Conservation (phyloP, 2,888 invertebrate genomes). For the Nomada lathburiana region DNA sequence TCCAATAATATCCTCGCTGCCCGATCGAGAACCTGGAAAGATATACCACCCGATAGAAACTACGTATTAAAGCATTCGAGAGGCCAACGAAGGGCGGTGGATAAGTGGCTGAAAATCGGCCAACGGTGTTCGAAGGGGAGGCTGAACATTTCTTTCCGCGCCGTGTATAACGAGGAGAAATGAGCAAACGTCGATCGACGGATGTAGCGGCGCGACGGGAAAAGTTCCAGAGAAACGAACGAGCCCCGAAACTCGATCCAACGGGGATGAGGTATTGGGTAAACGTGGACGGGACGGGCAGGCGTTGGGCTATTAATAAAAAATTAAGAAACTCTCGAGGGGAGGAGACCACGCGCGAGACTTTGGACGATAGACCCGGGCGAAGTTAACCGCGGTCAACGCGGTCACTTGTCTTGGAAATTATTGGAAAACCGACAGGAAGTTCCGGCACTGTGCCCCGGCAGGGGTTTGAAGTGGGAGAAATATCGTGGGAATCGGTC, state of each 20-base stretch:
- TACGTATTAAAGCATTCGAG: background rate
- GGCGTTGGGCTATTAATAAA: conserved; percentile 46
- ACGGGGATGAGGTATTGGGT: conserved; percentile 24
- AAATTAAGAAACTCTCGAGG: conserved; percentile 47
- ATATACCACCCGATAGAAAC: too few species aligned
- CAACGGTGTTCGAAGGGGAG: too few species aligned
- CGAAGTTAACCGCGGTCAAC: conserved; percentile 53
- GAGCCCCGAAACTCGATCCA: conserved; percentile 9
- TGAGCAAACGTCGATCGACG: conserved; percentile 39
- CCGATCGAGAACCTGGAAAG: background rate
- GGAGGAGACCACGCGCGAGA: conserved; percentile 18
- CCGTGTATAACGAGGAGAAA: conserved; percentile 28
- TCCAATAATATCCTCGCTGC: background rate
- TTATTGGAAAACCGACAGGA: conserved; percentile 67
- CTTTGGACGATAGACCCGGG: conserved; percentile 46
- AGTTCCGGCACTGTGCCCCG: conserved; percentile 10
- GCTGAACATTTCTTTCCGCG: background rate
- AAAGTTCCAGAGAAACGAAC: conserved; percentile 53
- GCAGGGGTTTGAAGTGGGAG: conserved; percentile 24
- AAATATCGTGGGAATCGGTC: conserved; percentile 7
- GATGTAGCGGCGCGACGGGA: background rate
- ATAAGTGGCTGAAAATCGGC: background rate
- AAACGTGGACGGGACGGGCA: background rate
- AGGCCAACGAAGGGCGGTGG: background rate
- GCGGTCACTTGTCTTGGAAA: conserved; percentile 64